These are phyloP conservation scores for Leptopilina syphax DNA, from an alignment of 2,888 invertebrate species.

Conservation along the genomic window DNA sequence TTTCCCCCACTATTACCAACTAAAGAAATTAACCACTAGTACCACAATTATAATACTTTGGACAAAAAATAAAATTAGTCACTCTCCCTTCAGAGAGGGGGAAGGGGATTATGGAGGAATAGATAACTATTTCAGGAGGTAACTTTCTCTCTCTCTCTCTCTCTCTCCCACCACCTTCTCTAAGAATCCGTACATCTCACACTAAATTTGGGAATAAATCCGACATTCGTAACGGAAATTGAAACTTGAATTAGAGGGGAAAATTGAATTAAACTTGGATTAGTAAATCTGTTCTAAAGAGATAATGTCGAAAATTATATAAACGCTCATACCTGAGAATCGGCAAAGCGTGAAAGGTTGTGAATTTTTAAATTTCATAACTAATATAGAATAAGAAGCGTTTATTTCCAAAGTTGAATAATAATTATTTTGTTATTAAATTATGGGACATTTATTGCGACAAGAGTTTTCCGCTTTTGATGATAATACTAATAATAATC, in stretches of 20 bases:
- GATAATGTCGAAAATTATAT: neutral
- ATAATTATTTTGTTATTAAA: neutral
- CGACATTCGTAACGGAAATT: neutral
- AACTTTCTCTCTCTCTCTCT: neutral
- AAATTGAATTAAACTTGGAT: neutral
- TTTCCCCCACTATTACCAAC: too few species aligned
- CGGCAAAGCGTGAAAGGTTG: neutral
- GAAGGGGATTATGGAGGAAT: too few species aligned
- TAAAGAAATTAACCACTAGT: too few species aligned
- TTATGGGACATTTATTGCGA: neutral
- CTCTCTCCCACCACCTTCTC: too few species aligned
- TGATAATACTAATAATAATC: too few species aligned
- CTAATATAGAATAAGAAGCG: constrained; percentile 1
- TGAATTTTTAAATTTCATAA: neutral
- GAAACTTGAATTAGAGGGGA: neutral
- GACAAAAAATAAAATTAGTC: too few species aligned
- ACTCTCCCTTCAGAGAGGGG: too few species aligned
- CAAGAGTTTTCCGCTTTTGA: constrained; percentile 5
- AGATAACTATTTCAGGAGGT: neutral
- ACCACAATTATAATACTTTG: too few species aligned
- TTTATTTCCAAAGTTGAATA: neutral
- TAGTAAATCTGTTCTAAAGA: neutral
- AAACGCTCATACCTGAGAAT: neutral
- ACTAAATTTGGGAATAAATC: constrained; percentile 8
- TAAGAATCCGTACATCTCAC: neutral